Percentiles rank a stretch among this genome's conserved stretches.
phyloP scores from a whole-genome alignment of 2,797 vertebrate species.

The Rhinichthys osculus region DNA sequence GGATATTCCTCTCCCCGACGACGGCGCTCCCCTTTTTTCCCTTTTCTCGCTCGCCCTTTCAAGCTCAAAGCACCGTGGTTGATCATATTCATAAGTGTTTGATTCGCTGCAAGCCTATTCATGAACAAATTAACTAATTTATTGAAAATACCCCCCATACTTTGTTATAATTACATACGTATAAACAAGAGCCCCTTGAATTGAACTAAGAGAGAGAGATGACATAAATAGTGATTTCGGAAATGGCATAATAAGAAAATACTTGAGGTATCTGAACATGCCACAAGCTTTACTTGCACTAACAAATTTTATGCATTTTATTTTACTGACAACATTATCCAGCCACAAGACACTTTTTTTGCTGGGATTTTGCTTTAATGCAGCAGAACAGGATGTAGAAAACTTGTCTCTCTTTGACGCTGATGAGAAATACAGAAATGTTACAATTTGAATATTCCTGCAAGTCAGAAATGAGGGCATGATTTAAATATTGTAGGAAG shows the following conservation, averaged over 20 bases:
- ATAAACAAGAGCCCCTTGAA: slow-evolving; percentile 32
- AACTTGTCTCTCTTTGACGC: background rate
- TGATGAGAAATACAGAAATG: slow-evolving; percentile 16
- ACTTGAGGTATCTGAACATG: slow-evolving; percentile 10
- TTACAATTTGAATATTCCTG: background rate
- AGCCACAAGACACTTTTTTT: background rate
- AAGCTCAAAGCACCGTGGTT: slow-evolving; percentile 41
- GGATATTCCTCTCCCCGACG: slow-evolving; percentile 40
- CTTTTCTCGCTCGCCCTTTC: slow-evolving; percentile 31
- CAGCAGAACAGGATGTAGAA: slow-evolving; percentile 1
- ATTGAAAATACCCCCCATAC: slow-evolving; percentile 36
- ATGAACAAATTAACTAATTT: slow-evolving; percentile 52
- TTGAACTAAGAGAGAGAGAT: background rate
- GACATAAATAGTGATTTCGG: slow-evolving; percentile 16
- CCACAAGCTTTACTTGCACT: slow-evolving; percentile 9
- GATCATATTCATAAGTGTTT: slow-evolving; percentile 46
- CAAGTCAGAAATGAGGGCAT: background rate
- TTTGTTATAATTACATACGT: slow-evolving; percentile 41
- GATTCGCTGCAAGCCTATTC: slow-evolving; percentile 42
- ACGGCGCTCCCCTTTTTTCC: slow-evolving; percentile 22
- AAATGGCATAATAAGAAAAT: slow-evolving; percentile 10
- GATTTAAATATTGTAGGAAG: slow-evolving; percentile 13
- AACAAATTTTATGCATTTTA: slow-evolving; percentile 12
- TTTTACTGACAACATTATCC: background rate
- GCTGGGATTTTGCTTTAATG: slow-evolving; percentile 3